Base-by-base conservation (phyloP, 2,797 vertebrate genomes). In the Onychomys leucogaster region DNA sequence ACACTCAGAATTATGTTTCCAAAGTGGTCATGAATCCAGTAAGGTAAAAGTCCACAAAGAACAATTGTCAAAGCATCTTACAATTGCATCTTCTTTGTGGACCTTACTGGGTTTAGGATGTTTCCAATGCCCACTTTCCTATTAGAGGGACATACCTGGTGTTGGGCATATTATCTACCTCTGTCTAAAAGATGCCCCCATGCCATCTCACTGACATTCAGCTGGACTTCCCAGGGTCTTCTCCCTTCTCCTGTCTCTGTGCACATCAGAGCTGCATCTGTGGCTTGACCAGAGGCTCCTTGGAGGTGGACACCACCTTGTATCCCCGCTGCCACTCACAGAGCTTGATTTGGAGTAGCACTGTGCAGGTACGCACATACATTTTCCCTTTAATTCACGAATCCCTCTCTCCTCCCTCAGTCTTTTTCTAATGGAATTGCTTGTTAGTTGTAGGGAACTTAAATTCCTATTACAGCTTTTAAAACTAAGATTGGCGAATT, bases 401-500 rank as follows among this genome's bases (percentile, higher is more conserved):
- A 61, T 63, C 78, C n/a, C 23, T 91, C 41, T 93, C 81, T 94
- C 52, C 27, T 95, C 55, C 29, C 71, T 75, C 71, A 29, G 67
- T 81, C 84, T 95, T 96, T 94, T 95, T 89, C 81, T 95, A 88
- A 86, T 96, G 93, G 90, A 96, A 97, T 97, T 97, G 67, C 95
- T 96, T 97, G 86, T 96, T 98, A 95, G 96, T 97, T 97, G 63
- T 93, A 97, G 87, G 96, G 92, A 97, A 97, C 83, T 98, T 98
- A 97, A 97, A 97, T 98, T 97, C 93, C 96, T 96, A 95, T 97
- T 98, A 97, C 29, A 96, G 90, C 92, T 84, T 95, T 97, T 94
- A 97, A 95, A 97, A 96, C 75, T 82, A 67, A 98, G 95, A 97
- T 94, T 97, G 96, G 96, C 86, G 94, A 97, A 97, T 97, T 97